Percentiles rank a stretch among this genome's conserved stretches.
phyloP scores from a whole-genome alignment of 2,797 vertebrate genomes.

The Leptatherina wallacei region DNA sequence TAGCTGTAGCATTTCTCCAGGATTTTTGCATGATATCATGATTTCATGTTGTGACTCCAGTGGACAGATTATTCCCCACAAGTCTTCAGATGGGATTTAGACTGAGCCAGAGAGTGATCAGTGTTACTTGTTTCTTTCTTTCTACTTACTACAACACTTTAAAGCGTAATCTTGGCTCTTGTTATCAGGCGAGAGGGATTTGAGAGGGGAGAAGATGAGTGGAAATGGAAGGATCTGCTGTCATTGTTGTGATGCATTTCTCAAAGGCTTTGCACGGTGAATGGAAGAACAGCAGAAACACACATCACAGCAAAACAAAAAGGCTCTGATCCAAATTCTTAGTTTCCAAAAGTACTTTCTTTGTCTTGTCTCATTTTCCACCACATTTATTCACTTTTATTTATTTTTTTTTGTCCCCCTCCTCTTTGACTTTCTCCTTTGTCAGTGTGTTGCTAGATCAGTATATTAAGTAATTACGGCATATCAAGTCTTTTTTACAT shows the following conservation, averaged over 20 bases:
- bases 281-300: conserved; percentile 5
- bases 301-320: conserved; percentile 13
- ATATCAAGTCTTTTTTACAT: not conserved
- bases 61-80: not conserved
- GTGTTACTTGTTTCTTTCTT: conserved; percentile 41
- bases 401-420: not conserved
- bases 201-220: conserved; percentile 23
- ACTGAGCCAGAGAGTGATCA: conserved; percentile 16
- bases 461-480: not conserved
- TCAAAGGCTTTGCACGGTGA: conserved; percentile 21
- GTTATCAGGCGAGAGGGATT: conserved; percentile 57
- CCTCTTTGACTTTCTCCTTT: too few species aligned
- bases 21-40: not conserved
- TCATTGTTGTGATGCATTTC: conserved; percentile 31
- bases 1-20: not conserved
- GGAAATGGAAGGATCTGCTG: conserved; percentile 19
- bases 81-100: conserved; percentile 2
- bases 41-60: not conserved
- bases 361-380: not conserved
- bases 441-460: too few species aligned
- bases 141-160: conserved; percentile 43
- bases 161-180: conserved; percentile 43
- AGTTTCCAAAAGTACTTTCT: conserved; percentile 12
- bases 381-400: not conserved
- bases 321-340: conserved; percentile 8